Evolutionary conservation across 92 coral and sea anemone genomes (phyloP).

Genomic region (Meandrina meandrites): DNA sequence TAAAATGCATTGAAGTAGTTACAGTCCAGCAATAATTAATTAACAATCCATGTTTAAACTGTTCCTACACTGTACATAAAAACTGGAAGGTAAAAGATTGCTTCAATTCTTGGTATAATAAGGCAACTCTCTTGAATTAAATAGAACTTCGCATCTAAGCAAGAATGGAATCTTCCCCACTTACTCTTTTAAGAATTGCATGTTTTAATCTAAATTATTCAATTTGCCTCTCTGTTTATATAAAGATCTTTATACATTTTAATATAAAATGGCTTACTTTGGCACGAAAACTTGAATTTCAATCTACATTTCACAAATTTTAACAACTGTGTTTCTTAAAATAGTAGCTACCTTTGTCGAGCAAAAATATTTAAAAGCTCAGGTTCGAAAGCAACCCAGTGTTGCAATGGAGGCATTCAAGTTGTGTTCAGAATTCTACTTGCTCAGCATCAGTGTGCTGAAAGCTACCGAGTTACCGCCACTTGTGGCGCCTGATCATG

Average conservation of each 20-base stretch:
- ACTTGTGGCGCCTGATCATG: constrained; percentile 42
- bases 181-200: not conserved
- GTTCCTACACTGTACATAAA: not conserved
- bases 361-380: not conserved
- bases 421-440: not conserved
- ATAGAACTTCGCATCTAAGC: not conserved
- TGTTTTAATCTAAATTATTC: not conserved
- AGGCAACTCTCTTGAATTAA: not conserved
- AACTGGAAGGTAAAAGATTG: too few relatives aligned
- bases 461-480: constrained; percentile 46
- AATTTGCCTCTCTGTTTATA: not conserved
- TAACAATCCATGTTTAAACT: not conserved
- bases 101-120: not conserved
- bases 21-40: not conserved
- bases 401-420: not conserved
- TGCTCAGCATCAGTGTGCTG: not conserved
- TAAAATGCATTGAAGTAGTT: not conserved
- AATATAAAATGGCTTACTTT: not conserved
- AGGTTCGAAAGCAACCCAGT: constrained; percentile 2
- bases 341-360: not conserved
- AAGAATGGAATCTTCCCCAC: not conserved
- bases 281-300: constrained; percentile 2
- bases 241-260: not conserved
- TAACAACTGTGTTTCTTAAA: not conserved
- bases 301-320: constrained; percentile 12